Conservation (phyloP, 2,113 vertebrate species). For the Xiphophorus maculatus region DNA sequence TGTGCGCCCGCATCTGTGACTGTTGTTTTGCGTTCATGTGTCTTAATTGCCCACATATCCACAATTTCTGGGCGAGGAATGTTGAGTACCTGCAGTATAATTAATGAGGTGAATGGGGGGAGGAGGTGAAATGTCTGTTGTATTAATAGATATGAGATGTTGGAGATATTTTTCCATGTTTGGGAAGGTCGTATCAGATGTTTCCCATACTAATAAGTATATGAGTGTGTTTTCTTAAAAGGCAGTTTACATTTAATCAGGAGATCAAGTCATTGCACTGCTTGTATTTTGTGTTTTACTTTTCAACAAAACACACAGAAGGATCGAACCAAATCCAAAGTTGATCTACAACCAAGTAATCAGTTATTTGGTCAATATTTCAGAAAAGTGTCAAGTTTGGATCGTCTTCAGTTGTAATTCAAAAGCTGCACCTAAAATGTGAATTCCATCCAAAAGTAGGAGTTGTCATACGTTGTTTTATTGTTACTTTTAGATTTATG, state of each 20-base stretch:
- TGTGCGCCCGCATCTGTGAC: neutral
- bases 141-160: slow-evolving; percentile 16
- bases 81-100: slow-evolving; percentile 51
- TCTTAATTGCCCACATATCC: neutral
- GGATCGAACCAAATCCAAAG: neutral
- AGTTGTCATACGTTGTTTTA: neutral
- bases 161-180: slow-evolving; percentile 21
- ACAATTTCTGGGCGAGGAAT: slow-evolving; percentile 36
- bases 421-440: neutral
- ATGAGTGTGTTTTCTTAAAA: slow-evolving; percentile 29
- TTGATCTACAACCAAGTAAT: neutral
- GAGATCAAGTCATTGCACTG: slow-evolving; percentile 29
- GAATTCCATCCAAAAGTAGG: neutral
- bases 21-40: slow-evolving; percentile 1
- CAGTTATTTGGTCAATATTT: neutral
- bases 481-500: neutral
- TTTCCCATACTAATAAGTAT: slow-evolving; percentile 38
- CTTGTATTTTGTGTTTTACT: slow-evolving; percentile 5
- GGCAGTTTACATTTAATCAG: slow-evolving; percentile 21
- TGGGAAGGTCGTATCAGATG: slow-evolving; percentile 49
- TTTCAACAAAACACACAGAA: slow-evolving; percentile 15
- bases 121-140: slow-evolving; percentile 19
- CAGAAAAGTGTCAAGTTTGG: neutral
- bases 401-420: neutral
- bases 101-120: slow-evolving; percentile 49